Conservation (phyloP, 92 coral and sea anemone genomes). For the Palythoa grandiflora region DNA sequence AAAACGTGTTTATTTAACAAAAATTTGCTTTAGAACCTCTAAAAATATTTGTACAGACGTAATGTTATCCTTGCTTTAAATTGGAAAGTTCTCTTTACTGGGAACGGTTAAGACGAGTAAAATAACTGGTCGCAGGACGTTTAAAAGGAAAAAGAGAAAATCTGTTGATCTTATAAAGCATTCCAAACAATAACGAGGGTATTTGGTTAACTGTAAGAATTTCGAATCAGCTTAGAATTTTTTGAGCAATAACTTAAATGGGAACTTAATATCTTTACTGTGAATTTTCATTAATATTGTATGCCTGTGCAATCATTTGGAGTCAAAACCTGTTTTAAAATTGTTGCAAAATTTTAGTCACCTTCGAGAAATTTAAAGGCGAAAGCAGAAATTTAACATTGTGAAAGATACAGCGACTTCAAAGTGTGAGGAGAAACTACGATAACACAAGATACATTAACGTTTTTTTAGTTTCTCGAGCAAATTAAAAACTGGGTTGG, state of each 20-base stretch:
- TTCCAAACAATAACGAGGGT: slow-evolving; percentile 26
- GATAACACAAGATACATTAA: not conserved
- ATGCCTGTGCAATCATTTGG: not conserved
- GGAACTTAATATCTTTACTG: not conserved
- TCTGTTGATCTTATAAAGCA: slow-evolving; percentile 5
- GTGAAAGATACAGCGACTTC: not conserved
- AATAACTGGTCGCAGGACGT: not conserved
- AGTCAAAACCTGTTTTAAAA: not conserved
- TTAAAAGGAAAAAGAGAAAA: not conserved
- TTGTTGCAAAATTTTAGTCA: not conserved
- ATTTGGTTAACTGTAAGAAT: slow-evolving; percentile 33
- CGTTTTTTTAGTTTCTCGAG: not conserved
- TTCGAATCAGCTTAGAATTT: slow-evolving; percentile 26
- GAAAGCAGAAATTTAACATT: not conserved
- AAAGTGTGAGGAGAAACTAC: slow-evolving; percentile 11
- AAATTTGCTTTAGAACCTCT: not conserved
- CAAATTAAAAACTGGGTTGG: slow-evolving; percentile 50
- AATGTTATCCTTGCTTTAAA: not conserved
- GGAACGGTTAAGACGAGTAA: not conserved
- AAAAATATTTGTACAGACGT: not conserved
- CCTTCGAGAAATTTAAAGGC: not conserved
- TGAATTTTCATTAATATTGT: not conserved
- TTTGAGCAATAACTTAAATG: slow-evolving; percentile 23
- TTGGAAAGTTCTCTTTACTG: not conserved
- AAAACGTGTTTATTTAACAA: not conserved